These are phyloP conservation scores for Terebella lapidaria DNA, from an alignment of 2,888 invertebrate genomes.

Conservation along the genomic window DNA sequence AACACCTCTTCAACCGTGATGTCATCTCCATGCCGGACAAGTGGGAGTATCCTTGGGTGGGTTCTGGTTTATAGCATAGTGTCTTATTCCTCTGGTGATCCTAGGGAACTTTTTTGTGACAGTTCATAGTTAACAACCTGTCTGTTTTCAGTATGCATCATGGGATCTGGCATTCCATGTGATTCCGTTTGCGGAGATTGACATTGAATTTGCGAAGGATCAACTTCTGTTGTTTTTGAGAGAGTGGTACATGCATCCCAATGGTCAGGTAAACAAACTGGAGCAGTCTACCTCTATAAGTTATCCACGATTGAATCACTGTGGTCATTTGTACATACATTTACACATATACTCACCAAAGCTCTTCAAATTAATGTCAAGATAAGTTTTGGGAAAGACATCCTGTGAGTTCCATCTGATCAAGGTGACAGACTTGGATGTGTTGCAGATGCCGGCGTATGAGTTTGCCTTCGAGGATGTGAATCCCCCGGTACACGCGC, in stretches of 20 bases:
- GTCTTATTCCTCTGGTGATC: neutral
- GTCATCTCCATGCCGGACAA: slow-evolving; percentile 54
- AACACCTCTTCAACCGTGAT: slow-evolving; percentile 47
- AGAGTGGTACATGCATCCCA: slow-evolving; percentile 53
- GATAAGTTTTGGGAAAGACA: no score
- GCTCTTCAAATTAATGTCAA: no score
- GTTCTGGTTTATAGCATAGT: slow-evolving; percentile 5
- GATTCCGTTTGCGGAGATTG: slow-evolving; percentile 48
- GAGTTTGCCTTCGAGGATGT: slow-evolving; percentile 53
- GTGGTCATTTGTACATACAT: no score
- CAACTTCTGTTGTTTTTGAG: slow-evolving; percentile 49
- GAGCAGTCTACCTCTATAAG: no score
- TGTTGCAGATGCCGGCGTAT: slow-evolving; percentile 49
- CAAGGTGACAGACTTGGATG: no score
- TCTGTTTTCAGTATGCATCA: slow-evolving; percentile 51
- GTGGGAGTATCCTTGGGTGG: slow-evolving; percentile 55
- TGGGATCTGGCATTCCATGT: slow-evolving; percentile 54
- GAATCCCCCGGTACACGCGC: slow-evolving; percentile 53
- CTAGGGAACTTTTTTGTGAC: no score
- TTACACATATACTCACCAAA: no score
- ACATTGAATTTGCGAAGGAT: slow-evolving; percentile 49
- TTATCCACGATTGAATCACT: no score
- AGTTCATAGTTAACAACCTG: no score
- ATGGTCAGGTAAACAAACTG: slow-evolving; percentile 54
- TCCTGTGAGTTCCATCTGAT: no score